Evolutionary conservation across 2,113 vertebrate species (phyloP).

Genomic region (Rissa tridactyla): DNA sequence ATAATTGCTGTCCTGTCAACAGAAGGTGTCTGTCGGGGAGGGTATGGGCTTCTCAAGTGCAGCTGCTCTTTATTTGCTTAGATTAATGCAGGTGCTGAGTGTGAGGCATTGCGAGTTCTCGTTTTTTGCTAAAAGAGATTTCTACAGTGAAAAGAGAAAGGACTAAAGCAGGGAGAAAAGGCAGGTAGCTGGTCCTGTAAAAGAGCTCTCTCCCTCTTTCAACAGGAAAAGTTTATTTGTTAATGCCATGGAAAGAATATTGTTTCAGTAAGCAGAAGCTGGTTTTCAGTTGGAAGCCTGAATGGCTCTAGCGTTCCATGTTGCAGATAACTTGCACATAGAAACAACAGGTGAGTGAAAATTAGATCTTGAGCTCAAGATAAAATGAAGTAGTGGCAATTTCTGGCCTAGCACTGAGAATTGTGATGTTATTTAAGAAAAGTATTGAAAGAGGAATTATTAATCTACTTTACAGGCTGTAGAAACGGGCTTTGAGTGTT

Average conservation of each 20-base stretch:
- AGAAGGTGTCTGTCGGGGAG: no score
- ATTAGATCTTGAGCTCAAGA: background rate
- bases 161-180: background rate
- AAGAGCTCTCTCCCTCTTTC: background rate
- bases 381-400: background rate
- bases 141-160: background rate
- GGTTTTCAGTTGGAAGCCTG: background rate
- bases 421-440: background rate
- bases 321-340: background rate
- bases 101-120: rapidly evolving
- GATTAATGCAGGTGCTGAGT: background rate
- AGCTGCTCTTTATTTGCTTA: background rate
- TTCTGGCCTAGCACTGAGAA: background rate
- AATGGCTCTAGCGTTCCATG: no score
- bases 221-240: background rate
- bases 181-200: background rate
- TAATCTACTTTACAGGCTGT: background rate
- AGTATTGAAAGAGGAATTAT: background rate
- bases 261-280: background rate
- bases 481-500: background rate
- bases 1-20: rapidly evolving
- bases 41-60: background rate
- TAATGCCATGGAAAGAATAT: background rate
- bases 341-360: background rate
- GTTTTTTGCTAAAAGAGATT: background rate